A percentile compares a stretch with the other conserved stretches of the same genome.
Evolutionary conservation across 1,140 invertebrate genomes (phyloP).

Genomic region (Archegozetes longisetosus): DNA sequence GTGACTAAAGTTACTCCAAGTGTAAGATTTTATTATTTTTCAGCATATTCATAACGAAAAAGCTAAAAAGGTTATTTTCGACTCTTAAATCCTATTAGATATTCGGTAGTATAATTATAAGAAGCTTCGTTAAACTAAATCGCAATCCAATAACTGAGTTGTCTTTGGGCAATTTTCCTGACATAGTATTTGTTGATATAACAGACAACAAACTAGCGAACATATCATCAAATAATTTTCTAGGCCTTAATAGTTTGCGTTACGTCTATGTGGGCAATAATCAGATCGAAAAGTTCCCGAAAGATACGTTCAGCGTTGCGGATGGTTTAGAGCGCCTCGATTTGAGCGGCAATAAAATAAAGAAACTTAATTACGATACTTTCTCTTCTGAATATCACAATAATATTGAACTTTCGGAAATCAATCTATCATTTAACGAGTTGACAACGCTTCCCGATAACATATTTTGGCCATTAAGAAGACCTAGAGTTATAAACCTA

Average conservation of each 20-base stretch:
- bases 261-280: neutral
- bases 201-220: neutral
- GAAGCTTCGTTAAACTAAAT: neutral
- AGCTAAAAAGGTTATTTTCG: too few species aligned
- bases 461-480: neutral
- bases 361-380: neutral
- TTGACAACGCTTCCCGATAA: neutral
- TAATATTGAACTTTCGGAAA: neutral
- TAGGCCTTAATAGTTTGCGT: neutral
- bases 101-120: neutral
- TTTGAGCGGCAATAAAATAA: neutral
- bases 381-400: neutral
- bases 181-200: neutral
- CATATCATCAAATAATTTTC: neutral
- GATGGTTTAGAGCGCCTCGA: neutral
- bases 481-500: neutral
- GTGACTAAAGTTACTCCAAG: neutral
- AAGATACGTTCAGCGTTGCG: neutral
- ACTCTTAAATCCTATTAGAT: too few species aligned
- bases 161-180: neutral
- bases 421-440: neutral
- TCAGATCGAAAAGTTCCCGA: neutral
- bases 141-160: neutral
- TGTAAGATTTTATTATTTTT: too few species aligned
- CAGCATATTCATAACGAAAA: too few species aligned